Percentiles rank a stretch among this genome's conserved stretches.
Evolutionary conservation across 2,797 vertebrate species (phyloP).

Genomic region (Acipenser ruthenus): DNA sequence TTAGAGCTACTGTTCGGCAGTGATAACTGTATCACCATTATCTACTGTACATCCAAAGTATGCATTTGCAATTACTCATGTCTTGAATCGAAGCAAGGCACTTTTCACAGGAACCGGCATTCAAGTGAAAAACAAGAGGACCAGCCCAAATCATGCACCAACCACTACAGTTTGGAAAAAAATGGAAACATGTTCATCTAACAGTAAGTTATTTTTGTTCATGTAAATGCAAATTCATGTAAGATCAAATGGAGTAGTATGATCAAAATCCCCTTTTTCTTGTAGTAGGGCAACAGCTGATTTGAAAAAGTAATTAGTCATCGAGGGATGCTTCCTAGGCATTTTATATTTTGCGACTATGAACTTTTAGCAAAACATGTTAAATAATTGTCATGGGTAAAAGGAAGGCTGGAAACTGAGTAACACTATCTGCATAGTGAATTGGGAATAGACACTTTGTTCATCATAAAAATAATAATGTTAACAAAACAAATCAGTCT

Average conservation of each 20-base stretch:
- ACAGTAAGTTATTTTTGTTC: too few relatives aligned
- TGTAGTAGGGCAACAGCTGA: not conserved
- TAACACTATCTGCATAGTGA: not conserved
- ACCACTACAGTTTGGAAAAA: too few relatives aligned
- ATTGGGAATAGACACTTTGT: not conserved
- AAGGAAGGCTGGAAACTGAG: not conserved
- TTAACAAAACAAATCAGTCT: constrained; percentile 2
- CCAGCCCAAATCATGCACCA: too few relatives aligned
- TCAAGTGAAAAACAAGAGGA: too few relatives aligned
- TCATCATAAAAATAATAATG: not conserved
- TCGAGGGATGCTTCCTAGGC: not conserved
- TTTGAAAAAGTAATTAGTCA: not conserved
- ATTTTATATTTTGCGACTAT: too few relatives aligned
- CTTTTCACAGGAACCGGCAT: too few relatives aligned
- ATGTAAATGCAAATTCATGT: not conserved
- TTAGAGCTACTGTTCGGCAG: too few relatives aligned
- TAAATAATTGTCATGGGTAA: not conserved
- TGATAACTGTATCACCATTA: too few relatives aligned
- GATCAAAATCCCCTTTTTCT: not conserved
- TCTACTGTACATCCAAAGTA: too few relatives aligned
- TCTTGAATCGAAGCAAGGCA: too few relatives aligned
- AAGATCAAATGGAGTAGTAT: not conserved
- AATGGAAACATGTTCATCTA: too few relatives aligned
- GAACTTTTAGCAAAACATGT: not conserved
- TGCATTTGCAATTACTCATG: too few relatives aligned